phyloP scores from a whole-genome alignment of 2,113 vertebrate genomes.

The Hyaena hyaena region DNA sequence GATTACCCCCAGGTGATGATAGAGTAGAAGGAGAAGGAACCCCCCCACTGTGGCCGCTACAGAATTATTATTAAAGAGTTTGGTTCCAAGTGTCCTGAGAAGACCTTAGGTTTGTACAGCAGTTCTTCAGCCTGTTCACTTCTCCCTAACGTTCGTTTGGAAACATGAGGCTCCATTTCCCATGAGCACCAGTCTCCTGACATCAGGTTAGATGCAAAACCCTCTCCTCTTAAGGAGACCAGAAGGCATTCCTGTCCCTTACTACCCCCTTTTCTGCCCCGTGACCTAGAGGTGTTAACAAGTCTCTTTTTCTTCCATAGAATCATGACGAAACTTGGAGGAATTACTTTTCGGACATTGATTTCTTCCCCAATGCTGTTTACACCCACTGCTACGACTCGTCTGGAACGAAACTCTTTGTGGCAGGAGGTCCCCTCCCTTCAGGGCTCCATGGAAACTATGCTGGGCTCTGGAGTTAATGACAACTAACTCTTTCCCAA shows the following conservation, averaged over 20 bases:
- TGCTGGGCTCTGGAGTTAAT: slow-evolving; percentile 98
- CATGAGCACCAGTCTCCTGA: not conserved
- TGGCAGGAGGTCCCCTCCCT: slow-evolving; percentile 97
- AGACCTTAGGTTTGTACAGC: not conserved
- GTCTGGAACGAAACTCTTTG: slow-evolving; percentile 98
- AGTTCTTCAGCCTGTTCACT: not conserved
- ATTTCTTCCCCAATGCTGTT: slow-evolving; percentile 98
- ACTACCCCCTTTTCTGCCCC: not conserved
- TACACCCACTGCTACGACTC: slow-evolving; percentile 99
- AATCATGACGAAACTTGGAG: slow-evolving; percentile 99
- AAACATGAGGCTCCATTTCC: not conserved
- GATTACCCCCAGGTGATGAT: not conserved
- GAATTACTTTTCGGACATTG: slow-evolving; percentile 99
- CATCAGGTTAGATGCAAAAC: not conserved
- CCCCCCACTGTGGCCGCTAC: not conserved
- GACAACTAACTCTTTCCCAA: slow-evolving; percentile 73
- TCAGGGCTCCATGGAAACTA: slow-evolving; percentile 99
- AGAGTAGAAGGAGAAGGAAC: not conserved
- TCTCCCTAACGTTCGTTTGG: not conserved
- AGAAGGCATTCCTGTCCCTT: not conserved
- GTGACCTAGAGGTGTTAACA: slow-evolving; percentile 28
- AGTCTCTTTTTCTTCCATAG: slow-evolving; percentile 82
- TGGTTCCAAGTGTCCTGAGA: not conserved
- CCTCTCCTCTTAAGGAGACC: not conserved
- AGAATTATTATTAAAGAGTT: slow-evolving; percentile 1